Conservation (phyloP, 2,888 invertebrate genomes). For the Plemyria rubiginata region DNA sequence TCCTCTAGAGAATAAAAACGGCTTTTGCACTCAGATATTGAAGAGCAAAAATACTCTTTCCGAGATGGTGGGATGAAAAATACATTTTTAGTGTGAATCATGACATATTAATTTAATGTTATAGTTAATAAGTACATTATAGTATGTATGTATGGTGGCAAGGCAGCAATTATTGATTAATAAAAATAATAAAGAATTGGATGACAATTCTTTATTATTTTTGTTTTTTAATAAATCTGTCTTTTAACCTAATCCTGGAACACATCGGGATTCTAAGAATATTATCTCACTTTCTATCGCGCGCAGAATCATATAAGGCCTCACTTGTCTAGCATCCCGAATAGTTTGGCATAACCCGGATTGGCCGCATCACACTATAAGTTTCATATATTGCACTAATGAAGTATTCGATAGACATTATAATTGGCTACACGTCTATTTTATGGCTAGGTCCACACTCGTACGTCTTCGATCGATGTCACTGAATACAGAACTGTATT, state of each 20-base stretch:
- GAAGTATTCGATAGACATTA: slow-evolving; percentile 18
- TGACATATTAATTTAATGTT: slow-evolving; percentile 1
- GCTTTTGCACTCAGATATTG: too few relatives aligned
- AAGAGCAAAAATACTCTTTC: too few relatives aligned
- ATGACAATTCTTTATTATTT: too few relatives aligned
- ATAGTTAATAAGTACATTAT: slow-evolving; percentile 17
- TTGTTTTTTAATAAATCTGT: not conserved
- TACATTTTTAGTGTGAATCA: not conserved
- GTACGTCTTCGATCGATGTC: not conserved
- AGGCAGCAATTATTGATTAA: not conserved
- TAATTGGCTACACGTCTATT: slow-evolving; percentile 9
- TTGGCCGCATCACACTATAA: not conserved
- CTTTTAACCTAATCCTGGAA: slow-evolving; percentile 4
- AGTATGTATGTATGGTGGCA: slow-evolving; percentile 2
- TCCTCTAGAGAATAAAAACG: too few relatives aligned
- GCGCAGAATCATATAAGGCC: not conserved
- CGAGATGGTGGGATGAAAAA: too few relatives aligned
- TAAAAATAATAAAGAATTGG: not conserved
- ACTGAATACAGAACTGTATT: not conserved
- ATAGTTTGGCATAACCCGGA: not conserved
- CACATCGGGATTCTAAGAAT: not conserved
- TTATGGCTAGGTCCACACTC: not conserved
- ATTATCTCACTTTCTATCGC: not conserved
- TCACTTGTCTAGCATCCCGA: not conserved
- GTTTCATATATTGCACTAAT: slow-evolving; percentile 23